Evolutionary conservation across 2,113 vertebrate genomes (phyloP).

Genomic region (Chlorodrepanis virens): DNA sequence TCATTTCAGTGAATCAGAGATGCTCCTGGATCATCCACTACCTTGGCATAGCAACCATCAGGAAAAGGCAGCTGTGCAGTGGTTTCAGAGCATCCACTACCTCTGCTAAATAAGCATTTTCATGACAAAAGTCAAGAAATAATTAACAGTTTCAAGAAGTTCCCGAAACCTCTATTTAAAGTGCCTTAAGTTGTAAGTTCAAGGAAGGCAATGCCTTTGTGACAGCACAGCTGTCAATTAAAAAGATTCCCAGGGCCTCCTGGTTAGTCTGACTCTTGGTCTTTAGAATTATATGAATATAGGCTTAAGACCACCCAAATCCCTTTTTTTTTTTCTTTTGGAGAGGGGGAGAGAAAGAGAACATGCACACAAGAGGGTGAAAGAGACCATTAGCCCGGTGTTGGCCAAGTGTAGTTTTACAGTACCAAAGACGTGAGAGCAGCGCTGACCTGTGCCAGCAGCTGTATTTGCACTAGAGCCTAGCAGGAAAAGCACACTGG

Average conservation of each 20-base stretch:
- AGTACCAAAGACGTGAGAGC: slow-evolving; percentile 20
- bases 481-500: neutral
- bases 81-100: neutral
- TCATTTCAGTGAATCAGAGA: neutral
- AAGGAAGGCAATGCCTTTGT: slow-evolving; percentile 14
- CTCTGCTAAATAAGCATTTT: slow-evolving; percentile 1
- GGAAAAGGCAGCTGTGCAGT: neutral
- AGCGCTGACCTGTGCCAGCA: neutral
- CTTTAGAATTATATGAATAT: slow-evolving; percentile 52
- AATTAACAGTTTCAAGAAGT: slow-evolving; percentile 39
- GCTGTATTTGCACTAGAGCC: slow-evolving; percentile 51
- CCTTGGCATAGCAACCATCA: neutral
- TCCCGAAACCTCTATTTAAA: slow-evolving; percentile 45
- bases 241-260: slow-evolving; percentile 42
- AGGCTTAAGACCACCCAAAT: slow-evolving; percentile 54
- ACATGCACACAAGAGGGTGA: neutral
- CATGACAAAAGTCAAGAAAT: slow-evolving; percentile 51
- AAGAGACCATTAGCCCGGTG: neutral
- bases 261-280: neutral
- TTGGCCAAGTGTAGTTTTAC: slow-evolving; percentile 35
- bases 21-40: neutral
- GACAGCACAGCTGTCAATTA: slow-evolving; percentile 34
- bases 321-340: neutral
- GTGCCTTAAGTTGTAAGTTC: slow-evolving; percentile 21
- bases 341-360: neutral